phyloP scores from a whole-genome alignment of 1,140 invertebrate genomes.

The Akabosia matsudoensis region DNA sequence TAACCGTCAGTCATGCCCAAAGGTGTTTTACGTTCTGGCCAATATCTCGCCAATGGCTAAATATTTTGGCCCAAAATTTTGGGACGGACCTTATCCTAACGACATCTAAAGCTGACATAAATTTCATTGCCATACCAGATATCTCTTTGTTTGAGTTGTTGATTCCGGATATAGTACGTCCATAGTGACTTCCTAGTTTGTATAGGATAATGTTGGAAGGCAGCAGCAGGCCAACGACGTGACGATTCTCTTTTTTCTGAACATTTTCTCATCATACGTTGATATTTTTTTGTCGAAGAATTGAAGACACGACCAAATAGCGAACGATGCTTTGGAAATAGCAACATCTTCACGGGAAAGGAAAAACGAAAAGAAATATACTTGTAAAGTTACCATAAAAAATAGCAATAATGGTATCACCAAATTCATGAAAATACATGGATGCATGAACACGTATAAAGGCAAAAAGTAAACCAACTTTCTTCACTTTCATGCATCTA shows the following conservation, averaged over 20 bases:
- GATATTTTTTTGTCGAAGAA: not conserved
- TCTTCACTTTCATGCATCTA: not conserved
- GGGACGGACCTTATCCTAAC: no score
- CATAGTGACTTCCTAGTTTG: no score
- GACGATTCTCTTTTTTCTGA: slow-evolving; percentile 6
- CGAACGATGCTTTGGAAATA: not conserved
- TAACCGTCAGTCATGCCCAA: no score
- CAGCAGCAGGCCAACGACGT: not conserved
- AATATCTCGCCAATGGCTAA: no score
- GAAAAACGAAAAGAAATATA: no score
- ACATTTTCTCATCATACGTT: slow-evolving; percentile 8
- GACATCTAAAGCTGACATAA: no score
- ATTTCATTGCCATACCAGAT: no score
- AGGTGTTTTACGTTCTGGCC: no score
- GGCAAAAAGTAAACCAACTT: slow-evolving; percentile 6
- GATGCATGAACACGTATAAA: not conserved
- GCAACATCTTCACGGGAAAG: not conserved
- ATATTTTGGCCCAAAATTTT: no score
- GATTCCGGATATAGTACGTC: no score
- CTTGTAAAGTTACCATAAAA: no score
- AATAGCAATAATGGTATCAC: slow-evolving; percentile 20
- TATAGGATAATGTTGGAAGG: not conserved
- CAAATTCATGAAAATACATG: slow-evolving; percentile 10
- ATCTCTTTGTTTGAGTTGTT: no score
- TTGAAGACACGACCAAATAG: not conserved